phyloP scores from a whole-genome alignment of 2,113 vertebrate species.

The Phyllostomus hastatus region DNA sequence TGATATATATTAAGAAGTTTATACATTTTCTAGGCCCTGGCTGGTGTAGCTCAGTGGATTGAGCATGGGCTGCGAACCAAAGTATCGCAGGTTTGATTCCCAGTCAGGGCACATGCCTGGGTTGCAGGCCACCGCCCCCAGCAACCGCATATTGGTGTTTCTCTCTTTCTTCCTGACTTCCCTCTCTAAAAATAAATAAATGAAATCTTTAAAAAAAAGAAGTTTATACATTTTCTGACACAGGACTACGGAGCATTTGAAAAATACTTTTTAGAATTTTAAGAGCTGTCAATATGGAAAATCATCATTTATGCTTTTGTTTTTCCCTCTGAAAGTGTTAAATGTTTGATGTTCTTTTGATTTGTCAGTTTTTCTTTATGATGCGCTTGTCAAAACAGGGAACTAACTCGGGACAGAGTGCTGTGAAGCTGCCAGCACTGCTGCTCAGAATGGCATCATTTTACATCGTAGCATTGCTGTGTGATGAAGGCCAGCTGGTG shows the following conservation, averaged over 20 bases:
- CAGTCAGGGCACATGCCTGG: too few relatives aligned
- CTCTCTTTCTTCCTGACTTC: too few relatives aligned
- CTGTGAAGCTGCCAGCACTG: constrained; percentile 54
- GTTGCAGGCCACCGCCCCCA: too few relatives aligned
- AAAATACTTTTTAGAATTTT: background rate
- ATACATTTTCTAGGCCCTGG: background rate
- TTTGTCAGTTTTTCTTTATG: constrained; percentile 46
- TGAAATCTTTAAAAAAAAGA: background rate
- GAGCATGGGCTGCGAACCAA: too few relatives aligned
- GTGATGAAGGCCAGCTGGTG: constrained; percentile 79
- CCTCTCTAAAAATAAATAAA: too few relatives aligned
- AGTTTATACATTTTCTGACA: background rate
- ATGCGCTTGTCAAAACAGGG: constrained; percentile 27
- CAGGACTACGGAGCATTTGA: background rate
- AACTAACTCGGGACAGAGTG: constrained; percentile 50
- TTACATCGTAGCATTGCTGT: constrained; percentile 62
- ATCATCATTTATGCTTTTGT: background rate
- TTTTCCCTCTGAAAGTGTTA: background rate
- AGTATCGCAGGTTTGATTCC: too few relatives aligned
- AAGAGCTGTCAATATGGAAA: background rate
- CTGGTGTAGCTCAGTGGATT: too few relatives aligned
- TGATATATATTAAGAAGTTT: background rate
- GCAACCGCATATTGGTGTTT: too few relatives aligned
- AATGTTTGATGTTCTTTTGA: background rate
- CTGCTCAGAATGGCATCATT: constrained; percentile 75